Base-by-base conservation (phyloP, 2,888 invertebrate genomes). In the Glomeris marginata region DNA sequence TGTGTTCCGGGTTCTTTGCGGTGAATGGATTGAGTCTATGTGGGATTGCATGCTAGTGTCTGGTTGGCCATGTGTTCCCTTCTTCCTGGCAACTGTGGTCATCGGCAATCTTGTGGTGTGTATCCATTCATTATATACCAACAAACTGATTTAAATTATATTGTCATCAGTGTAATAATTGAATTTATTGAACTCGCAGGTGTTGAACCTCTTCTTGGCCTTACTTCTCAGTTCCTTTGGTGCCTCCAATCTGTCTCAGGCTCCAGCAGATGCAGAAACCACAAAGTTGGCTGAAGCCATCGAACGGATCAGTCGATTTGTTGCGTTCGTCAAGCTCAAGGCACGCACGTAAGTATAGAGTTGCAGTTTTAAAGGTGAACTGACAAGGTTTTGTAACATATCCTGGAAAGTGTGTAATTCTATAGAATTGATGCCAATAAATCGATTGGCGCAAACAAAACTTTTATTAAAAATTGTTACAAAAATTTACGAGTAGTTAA, bases 1-100 rank as follows among this genome's bases (percentile, higher is more conserved):
- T 62, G 94, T 97, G 57, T 97, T 97, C 72, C 79, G 95, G 57
- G 95, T 97, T 57, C 73, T 97, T 54, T 97, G 97, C 68, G 97
- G 95, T 63, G 97, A 97, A 73, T 97, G 95, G 95, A 95, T 97
- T 62, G 92, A 97, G 69, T 94, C 94, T 54, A 97, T 97, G 95
- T 97, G 95, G 95, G 90, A 92, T 69, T 97, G 97, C 71, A 88
- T 95, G 85, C 75, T 81, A 61, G 92, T 91, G 49, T 85, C 86
- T 54, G 91, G 90, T 62, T 63, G 65, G 59, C 85, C 85, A 48
- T 97, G 95, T 70, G 86, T 95, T 64, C 95, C 95, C 45, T 97
- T 97, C 77, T 97, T 97, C 76, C 74, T 97, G 66, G 90, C 95
- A 53, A 95, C 95, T 48, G 94, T 94, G 66, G 91, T 95, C 66